These are phyloP conservation scores for Pseudochaenichthys georgianus DNA, from an alignment of 2,797 vertebrate genomes.

Conservation along the genomic window DNA sequence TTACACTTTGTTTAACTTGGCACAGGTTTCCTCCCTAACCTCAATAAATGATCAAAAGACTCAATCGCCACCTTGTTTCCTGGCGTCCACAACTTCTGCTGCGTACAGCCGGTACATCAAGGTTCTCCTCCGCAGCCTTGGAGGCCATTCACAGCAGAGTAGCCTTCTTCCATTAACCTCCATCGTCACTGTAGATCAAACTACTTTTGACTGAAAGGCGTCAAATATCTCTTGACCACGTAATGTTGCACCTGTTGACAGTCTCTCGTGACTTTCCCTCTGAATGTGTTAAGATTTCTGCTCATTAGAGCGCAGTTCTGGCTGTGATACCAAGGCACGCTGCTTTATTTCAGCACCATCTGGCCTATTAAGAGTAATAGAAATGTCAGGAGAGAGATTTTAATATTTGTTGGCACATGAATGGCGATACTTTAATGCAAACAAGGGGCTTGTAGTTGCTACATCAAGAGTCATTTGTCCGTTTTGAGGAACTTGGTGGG, in stretches of 20 bases:
- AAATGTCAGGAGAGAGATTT: conserved; percentile 6
- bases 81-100: conserved; percentile 4
- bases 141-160: neutral
- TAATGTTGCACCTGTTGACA: conserved; percentile 55
- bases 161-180: conserved; percentile 15
- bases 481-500: conserved; percentile 41
- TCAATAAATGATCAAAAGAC: conserved; percentile 28
- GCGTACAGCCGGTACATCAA: conserved; percentile 22
- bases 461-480: conserved; percentile 38
- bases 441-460: conserved; percentile 27
- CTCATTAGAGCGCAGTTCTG: conserved; percentile 33
- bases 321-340: neutral
- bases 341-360: conserved; percentile 36
- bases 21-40: conserved; percentile 17
- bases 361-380: conserved; percentile 11
- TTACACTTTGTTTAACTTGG: conserved; percentile 41
- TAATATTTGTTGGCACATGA: conserved; percentile 29
- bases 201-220: conserved; percentile 32
- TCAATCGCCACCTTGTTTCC: conserved; percentile 43
- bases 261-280: conserved; percentile 15
- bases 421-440: conserved; percentile 35
- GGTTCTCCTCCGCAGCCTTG: conserved; percentile 9
- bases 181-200: conserved; percentile 22
- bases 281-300: conserved; percentile 28
- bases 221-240: conserved; percentile 31